Base-by-base conservation (phyloP, 2,888 invertebrate species). In the Lasioglossum malachurum region DNA sequence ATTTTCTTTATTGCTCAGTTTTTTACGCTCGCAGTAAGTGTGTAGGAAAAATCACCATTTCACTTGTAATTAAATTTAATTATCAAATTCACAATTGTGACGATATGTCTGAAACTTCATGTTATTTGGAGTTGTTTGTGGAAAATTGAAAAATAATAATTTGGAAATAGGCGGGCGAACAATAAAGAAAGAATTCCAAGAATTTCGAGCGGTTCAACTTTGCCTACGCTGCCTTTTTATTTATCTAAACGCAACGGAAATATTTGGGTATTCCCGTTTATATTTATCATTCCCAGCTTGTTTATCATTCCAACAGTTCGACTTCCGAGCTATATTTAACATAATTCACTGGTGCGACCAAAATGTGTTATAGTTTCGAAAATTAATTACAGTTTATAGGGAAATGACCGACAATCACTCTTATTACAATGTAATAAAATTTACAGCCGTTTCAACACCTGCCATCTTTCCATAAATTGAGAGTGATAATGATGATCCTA, bases 241-340 rank as follows among this genome's bases (percentile, higher is more conserved):
- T 57, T 57, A 57, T 57, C 57, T 57, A 57, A 57, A 57, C 12
- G 57, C 12, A n/a, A 57, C 57, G 57, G n/a, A 57, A 57, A 57
- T 57, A 57, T 57, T 57, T 57, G n/a, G 12, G n/a, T 4, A 57
- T 12, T 57, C 57, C 12, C n/a, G 57, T 57, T 57, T 57, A 57
- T 57, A 57, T 57, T 57, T 57, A 57, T 57, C 57, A n/a, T 38
- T 38, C 31, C 38, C 19, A 19, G 35, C 35, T 67, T 19, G 10
- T 19, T 67, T 67, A 67, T 67, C 35, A 38, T 19, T 3, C 67
- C 64, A 27, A 64, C 57, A 57, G 57, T 57, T 12, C 57, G 57
- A 57, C 57, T 57, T n/a, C 57, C 64, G 64, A 64, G 19, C 31
- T 64, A 64, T 64, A n/a, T n/a, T n/a, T 57, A 57, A 57, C n/a